These are phyloP conservation scores for Sternotherus odoratus DNA, from an alignment of 2,797 vertebrate genomes.

Conservation along the genomic window DNA sequence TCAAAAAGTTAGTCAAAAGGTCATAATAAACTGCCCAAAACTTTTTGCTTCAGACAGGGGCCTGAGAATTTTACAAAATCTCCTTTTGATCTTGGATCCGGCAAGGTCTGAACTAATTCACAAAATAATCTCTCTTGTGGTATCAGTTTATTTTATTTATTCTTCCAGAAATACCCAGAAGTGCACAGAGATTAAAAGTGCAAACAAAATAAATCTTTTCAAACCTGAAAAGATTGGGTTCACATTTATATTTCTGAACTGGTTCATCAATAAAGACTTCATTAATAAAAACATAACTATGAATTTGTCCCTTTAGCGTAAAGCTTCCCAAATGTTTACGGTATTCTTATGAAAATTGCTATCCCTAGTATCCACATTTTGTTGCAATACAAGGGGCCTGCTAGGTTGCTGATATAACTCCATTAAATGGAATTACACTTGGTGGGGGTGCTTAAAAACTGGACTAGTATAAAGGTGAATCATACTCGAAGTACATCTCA, in stretches of 20 bases:
- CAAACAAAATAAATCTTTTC: not conserved
- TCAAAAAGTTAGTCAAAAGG: not conserved
- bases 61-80: not conserved
- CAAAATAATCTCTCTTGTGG: not conserved
- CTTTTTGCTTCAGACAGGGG: not conserved
- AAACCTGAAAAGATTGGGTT: accelerated
- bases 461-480: not conserved
- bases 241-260: not conserved
- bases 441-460: not conserved
- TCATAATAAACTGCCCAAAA: accelerated
- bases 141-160: not conserved
- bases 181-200: not conserved
- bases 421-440: not conserved
- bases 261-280: not conserved
- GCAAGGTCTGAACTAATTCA: not conserved
- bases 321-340: constrained; percentile 7
- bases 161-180: not conserved
- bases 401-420: not conserved
- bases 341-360: not conserved
- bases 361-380: not conserved
- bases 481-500: not conserved
- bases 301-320: not conserved
- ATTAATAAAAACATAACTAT: not conserved
- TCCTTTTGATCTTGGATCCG: not conserved
- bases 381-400: not conserved